Evolutionary conservation across 2,113 vertebrate genomes (phyloP).

Genomic region (Falco punctatus): DNA sequence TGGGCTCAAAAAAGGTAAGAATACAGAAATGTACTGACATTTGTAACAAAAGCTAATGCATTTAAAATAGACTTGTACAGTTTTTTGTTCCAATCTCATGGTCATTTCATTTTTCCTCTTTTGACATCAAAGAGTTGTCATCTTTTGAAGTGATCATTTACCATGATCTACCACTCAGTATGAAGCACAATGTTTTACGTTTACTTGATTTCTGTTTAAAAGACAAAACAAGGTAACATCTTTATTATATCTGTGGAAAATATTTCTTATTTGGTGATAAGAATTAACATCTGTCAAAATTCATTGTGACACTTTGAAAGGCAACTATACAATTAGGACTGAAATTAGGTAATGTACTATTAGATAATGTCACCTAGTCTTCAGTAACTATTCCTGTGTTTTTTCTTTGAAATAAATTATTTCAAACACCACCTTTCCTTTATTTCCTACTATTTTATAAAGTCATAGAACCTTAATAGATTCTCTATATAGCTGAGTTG

Average conservation of each 20-base stretch:
- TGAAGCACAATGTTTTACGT: background rate
- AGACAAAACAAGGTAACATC: background rate
- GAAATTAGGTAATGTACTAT: background rate
- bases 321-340: background rate
- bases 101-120: background rate
- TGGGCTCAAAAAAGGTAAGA: background rate
- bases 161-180: background rate
- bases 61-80: background rate
- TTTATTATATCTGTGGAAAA: background rate
- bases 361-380: background rate
- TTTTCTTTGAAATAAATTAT: slow-evolving; percentile 15
- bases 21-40: background rate
- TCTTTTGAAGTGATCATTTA: background rate
- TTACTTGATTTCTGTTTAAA: background rate
- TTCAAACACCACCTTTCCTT: background rate
- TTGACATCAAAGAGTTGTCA: background rate
- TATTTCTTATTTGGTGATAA: background rate
- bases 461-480: background rate
- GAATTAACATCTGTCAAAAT: background rate
- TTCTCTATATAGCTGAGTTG: background rate
- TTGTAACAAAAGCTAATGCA: background rate
- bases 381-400: background rate
- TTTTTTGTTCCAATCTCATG: background rate
- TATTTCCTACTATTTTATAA: background rate
- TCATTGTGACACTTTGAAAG: background rate